phyloP scores from a whole-genome alignment of 2,888 invertebrate genomes.

The Noctuana brunneofusca region DNA sequence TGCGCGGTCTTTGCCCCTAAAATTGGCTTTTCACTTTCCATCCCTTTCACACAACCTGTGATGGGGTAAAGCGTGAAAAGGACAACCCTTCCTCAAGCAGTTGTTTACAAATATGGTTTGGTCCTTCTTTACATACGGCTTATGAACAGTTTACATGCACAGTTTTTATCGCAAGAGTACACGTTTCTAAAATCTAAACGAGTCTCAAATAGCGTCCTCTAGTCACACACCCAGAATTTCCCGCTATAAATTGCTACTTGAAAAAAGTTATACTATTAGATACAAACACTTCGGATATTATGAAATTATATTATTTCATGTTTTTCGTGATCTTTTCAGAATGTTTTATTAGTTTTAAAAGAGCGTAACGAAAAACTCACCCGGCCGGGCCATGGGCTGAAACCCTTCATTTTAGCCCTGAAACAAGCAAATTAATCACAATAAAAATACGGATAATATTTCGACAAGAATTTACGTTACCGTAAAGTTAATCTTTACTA shows the following conservation, averaged over 20 bases:
- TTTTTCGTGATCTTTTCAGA: not conserved
- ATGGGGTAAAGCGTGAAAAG: slow-evolving; percentile 8
- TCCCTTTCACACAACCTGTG: slow-evolving; percentile 20
- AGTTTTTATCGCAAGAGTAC: slow-evolving; percentile 14
- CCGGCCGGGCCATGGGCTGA: slow-evolving; percentile 98
- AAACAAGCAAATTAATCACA: slow-evolving; percentile 59
- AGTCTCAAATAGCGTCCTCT: slow-evolving; percentile 25
- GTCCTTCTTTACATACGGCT: not conserved
- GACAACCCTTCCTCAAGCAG: not conserved
- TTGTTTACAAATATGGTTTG: slow-evolving; percentile 34
- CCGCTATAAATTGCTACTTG: slow-evolving; percentile 36
- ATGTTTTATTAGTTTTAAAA: slow-evolving; percentile 25
- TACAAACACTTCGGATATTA: not conserved
- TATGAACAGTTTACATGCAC: not conserved
- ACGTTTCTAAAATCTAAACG: slow-evolving; percentile 33
- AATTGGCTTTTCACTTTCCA: slow-evolving; percentile 16
- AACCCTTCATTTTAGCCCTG: slow-evolving; percentile 99
- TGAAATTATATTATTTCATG: not conserved
- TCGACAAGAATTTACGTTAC: slow-evolving; percentile 40
- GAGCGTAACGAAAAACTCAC: slow-evolving; percentile 85
- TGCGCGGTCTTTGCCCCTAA: slow-evolving; percentile 15
- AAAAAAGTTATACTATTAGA: slow-evolving; percentile 22
- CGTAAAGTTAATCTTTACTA: slow-evolving; percentile 45
- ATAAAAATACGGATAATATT: slow-evolving; percentile 35
- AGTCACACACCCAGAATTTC: slow-evolving; percentile 37